phyloP scores from a whole-genome alignment of 2,888 invertebrate species.

The Apamea epomidion region DNA sequence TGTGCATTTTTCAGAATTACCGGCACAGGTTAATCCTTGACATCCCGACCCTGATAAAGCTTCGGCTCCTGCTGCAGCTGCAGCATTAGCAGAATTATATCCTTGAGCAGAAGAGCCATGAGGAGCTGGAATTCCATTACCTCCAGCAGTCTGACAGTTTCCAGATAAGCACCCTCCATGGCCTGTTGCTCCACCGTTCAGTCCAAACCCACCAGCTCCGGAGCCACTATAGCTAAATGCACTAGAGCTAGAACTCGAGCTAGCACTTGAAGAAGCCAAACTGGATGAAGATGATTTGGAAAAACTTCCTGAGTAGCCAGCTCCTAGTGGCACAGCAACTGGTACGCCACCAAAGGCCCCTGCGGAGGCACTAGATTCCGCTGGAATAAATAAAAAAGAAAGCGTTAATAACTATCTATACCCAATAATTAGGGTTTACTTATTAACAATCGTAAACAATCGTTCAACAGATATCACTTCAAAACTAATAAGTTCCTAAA shows the following conservation, averaged over 20 bases:
- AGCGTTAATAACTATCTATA: conserved; percentile 28
- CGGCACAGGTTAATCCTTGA: conserved; percentile 72
- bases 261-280: conserved; percentile 84
- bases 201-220: conserved; percentile 63
- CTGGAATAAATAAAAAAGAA: conserved; percentile 66
- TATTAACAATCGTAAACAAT: not conserved
- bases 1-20: conserved; percentile 68
- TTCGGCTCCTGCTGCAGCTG: conserved; percentile 53
- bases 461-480: not conserved
- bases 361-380: conserved; percentile 78
- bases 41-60: conserved; percentile 66
- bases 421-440: not conserved
- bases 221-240: conserved; percentile 80
- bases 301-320: conserved; percentile 86
- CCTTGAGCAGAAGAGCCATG: conserved; percentile 43
- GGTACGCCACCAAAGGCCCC: conserved; percentile 77
- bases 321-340: conserved; percentile 73
- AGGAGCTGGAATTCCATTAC: conserved; percentile 38
- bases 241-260: conserved; percentile 82
- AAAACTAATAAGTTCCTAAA: not conserved
- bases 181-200: conserved; percentile 64
- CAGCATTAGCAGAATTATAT: conserved; percentile 64
- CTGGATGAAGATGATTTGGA: conserved; percentile 85
- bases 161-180: conserved; percentile 67
- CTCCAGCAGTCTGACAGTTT: conserved; percentile 66